Evolutionary conservation across 2,888 invertebrate genomes (phyloP), one percentile per base, ranked within the genome.

Genomic region (Phaedon cochleariae): DNA sequence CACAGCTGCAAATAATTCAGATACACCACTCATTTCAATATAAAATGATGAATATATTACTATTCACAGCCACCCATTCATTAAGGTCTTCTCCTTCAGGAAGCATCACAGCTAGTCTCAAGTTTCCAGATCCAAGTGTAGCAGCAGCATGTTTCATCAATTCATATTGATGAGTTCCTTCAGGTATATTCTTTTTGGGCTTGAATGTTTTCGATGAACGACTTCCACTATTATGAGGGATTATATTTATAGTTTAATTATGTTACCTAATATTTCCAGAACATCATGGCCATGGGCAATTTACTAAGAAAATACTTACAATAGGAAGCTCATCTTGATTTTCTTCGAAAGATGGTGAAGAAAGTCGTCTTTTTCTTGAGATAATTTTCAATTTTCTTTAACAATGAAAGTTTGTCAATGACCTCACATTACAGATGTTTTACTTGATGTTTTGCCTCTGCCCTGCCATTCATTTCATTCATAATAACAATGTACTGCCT

Each of bases 11-110:
- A 73, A 15, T 45, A 54, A 12, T 37, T 15, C 12, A 31, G 10
- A 45, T 20, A 26, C 26, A 26, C 26, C 26, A 7, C 7, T 26
- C n/a, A 26, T 5, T 7, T 26, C 3, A 26, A 26, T 26, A 26
- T 7, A 3, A 5, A 26, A 26, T 26, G 26, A 5, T 26, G 10
- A 34, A 12, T 15, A 2, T 89, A 95, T 90, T 85, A 97, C 98
- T 98, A 83, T 99, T 99, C 51, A 99, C 98, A 61, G 99, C 99
- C 46, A 99, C 96, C 99, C 99, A 99, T 87, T 99, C 99, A 81
- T 99, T 98, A 71, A 97, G 89, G 85, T 99, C 99, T 85, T 99
- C 99, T 37, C 99, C 98, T 84, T 98, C 98, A 0, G 98, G 98
- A 75, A 98, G 86, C 89, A 95, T 93, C 61, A 99, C 98, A 49